Evolutionary conservation across 2,797 vertebrate genomes (phyloP).

Genomic region (Astyanax mexicanus): DNA sequence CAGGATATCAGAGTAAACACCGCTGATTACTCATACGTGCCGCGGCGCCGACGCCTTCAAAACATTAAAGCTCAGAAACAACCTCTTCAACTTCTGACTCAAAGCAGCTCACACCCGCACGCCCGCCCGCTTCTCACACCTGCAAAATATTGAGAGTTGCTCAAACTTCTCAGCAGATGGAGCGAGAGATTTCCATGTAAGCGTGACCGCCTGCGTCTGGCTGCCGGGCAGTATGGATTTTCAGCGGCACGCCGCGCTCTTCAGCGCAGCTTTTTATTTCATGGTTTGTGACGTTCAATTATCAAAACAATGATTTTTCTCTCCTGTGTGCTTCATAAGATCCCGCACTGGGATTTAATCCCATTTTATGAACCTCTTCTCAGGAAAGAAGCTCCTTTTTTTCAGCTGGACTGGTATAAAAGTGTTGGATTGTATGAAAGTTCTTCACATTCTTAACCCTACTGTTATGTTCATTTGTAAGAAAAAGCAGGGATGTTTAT

Average conservation of each 20-base stretch:
- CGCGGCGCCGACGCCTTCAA: not conserved
- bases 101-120: slow-evolving; percentile 14
- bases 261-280: slow-evolving; percentile 51
- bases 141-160: slow-evolving; percentile 23
- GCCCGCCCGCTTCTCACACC: slow-evolving; percentile 14
- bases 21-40: slow-evolving; percentile 24
- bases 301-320: slow-evolving; percentile 56
- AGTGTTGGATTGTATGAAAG: too few species aligned
- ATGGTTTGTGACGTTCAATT: slow-evolving; percentile 55
- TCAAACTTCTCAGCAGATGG: slow-evolving; percentile 24
- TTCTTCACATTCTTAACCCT: too few species aligned
- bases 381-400: slow-evolving; percentile 28
- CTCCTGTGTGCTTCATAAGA: slow-evolving; percentile 38
- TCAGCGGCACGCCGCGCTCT: slow-evolving; percentile 41
- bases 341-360: slow-evolving; percentile 45
- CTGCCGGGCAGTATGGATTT: slow-evolving; percentile 55
- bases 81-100: slow-evolving; percentile 45
- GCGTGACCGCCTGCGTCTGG: slow-evolving; percentile 36
- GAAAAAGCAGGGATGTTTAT: too few species aligned
- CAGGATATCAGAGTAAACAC: slow-evolving; percentile 38
- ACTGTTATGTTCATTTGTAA: too few species aligned
- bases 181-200: slow-evolving; percentile 44
- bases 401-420: too few species aligned
- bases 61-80: slow-evolving; percentile 1
- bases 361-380: not conserved